phyloP scores from a whole-genome alignment of 2,888 invertebrate species.

The Phyto melanocephala region DNA sequence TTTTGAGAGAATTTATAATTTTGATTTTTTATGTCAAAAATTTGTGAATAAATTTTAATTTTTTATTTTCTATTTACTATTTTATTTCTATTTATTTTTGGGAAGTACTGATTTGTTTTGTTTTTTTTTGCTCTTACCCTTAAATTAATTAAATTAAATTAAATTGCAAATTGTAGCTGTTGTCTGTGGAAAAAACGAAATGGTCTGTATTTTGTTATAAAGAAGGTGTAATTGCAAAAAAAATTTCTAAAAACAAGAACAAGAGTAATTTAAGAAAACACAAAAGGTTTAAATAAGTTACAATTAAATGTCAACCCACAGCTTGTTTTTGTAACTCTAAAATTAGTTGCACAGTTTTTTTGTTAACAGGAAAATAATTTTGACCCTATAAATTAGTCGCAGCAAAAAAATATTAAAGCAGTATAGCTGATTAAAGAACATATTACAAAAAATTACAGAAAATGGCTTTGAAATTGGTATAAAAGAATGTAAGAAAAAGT shows the following conservation, averaged over 20 bases:
- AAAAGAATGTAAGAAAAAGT: too few species aligned
- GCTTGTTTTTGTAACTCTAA: not conserved
- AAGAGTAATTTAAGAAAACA: not conserved
- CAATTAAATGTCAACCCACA: constrained; percentile 1
- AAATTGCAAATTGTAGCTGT: constrained; percentile 37
- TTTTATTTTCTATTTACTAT: too few species aligned
- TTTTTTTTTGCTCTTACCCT: not conserved
- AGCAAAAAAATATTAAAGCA: too few species aligned
- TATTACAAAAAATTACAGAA: too few species aligned
- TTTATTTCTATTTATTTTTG: too few species aligned
- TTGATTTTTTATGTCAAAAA: too few species aligned
- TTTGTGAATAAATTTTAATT: too few species aligned
- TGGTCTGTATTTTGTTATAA: not conserved
- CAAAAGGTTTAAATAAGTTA: not conserved
- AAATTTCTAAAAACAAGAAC: not conserved
- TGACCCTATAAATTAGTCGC: not conserved
- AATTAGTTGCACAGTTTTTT: not conserved
- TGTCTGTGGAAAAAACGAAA: constrained; percentile 17
- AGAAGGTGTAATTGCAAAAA: constrained; percentile 7
- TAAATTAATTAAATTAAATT: constrained; percentile 33
- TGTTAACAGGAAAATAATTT: not conserved
- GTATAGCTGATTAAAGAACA: too few species aligned
- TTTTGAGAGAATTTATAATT: too few species aligned
- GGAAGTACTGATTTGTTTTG: not conserved
- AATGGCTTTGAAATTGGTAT: too few species aligned